Base-by-base conservation (phyloP, 2,888 invertebrate genomes). In the Meliscaeva auricollis region DNA sequence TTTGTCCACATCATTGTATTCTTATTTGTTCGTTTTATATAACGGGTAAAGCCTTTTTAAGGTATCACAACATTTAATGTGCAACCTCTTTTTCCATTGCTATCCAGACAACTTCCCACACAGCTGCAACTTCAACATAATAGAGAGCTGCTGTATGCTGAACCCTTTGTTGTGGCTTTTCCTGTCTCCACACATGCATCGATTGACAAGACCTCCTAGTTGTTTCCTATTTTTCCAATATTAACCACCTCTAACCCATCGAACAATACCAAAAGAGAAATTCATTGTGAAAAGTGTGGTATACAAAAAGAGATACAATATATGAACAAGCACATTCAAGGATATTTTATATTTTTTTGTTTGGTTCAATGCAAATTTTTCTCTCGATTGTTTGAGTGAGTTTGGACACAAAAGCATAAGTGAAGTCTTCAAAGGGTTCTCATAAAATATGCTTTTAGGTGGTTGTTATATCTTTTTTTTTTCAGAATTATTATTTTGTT, bases 81-180 rank as follows among this genome's bases (percentile, higher is more conserved):
- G 20, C 32, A 66, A 26, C 30, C 46, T 46, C 11, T 32, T 32
- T 13, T 32, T 17, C 44, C 13, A 48, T 17, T 48, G 32, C 26
- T 30, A 30, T 13, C 32, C 15, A 56, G 35, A 32, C 46, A 46
- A 17, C 46, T 22, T 48, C 17, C 3, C 17, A 44, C n/a, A 6
- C 30, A 26, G 30, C 22, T n/a, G 20, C 32, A 46, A 32, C 13
- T 13, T 64, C 30, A 64, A 46, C 46, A n/a, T 41, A 17, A 0
- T 5, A 8, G 3, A 1, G 15, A 20, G 2, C 3, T 15, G 11
- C 4, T n/a, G n/a, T 13, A 66, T 66, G 64, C 26, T 48, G 32
- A 66, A 48, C 48, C 32, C 64, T 66, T 66, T 66, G 64, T 66
- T 66, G 64, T 35, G 64, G 64, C 64, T 48, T 66, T 66, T 66